These are phyloP conservation scores for Lasioglossum pauxillum DNA, from an alignment of 2,888 invertebrate genomes.

Conservation along the genomic window DNA sequence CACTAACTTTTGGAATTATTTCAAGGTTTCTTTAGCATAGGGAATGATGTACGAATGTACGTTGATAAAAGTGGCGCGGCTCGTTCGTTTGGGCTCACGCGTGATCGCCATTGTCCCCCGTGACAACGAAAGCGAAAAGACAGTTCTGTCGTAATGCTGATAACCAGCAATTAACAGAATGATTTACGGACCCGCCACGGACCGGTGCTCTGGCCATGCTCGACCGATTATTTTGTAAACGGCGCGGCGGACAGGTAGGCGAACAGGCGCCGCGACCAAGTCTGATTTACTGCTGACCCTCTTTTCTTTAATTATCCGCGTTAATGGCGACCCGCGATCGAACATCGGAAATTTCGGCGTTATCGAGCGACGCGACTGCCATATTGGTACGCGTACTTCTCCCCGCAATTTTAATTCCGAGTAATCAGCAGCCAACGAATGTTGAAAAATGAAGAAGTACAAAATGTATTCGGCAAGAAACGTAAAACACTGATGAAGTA, in stretches of 20 bases:
- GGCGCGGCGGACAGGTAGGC: conserved; percentile 36
- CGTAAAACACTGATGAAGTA: neutral
- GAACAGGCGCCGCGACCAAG: conserved; percentile 37
- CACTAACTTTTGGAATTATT: neutral
- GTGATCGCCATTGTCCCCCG: conserved; percentile 65
- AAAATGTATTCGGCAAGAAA: neutral
- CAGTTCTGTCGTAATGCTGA: conserved; percentile 67
- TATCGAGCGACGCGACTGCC: neutral
- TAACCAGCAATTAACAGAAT: conserved; percentile 78
- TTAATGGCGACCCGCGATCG: conserved; percentile 40
- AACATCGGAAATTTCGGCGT: neutral
- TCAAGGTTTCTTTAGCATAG: neutral
- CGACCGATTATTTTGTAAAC: conserved; percentile 73
- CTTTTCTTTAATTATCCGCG: conserved; percentile 63
- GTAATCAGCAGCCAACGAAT: neutral
- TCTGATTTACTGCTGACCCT: conserved; percentile 70
- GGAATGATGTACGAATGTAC: neutral
- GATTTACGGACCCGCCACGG: conserved; percentile 74
- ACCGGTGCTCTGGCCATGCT: conserved; percentile 23
- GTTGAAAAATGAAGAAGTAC: neutral
- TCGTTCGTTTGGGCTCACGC: conserved; percentile 29
- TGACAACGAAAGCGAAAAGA: conserved; percentile 59
- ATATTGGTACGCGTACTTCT: neutral
- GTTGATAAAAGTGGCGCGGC: neutral
- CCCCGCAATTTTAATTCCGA: neutral